Evolutionary conservation across 2,113 vertebrate species (phyloP).

Genomic region (Nycticryphes semicollaris): DNA sequence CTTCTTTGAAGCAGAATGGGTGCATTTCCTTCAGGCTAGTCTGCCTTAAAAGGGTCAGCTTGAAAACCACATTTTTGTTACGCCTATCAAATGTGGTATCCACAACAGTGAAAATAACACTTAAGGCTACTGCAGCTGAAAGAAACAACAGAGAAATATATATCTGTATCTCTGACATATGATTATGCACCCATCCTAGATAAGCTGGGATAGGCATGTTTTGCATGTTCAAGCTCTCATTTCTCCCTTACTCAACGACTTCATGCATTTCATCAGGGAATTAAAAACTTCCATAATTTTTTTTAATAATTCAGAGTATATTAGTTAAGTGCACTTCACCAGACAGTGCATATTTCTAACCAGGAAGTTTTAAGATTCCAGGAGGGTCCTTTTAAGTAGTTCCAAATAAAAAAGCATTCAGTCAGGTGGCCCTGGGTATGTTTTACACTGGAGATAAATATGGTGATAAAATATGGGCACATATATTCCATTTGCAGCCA

Average conservation of each 20-base stretch:
- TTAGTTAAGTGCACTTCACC: neutral
- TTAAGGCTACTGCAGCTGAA: constrained; percentile 36
- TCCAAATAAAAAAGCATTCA: neutral
- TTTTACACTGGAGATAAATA: neutral
- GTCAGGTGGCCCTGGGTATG: neutral
- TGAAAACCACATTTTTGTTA: constrained; percentile 56
- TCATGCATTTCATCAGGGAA: neutral
- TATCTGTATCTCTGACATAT: neutral
- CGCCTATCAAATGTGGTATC: constrained; percentile 41
- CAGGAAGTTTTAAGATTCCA: neutral
- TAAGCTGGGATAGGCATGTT: neutral
- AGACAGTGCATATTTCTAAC: neutral
- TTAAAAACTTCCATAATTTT: neutral
- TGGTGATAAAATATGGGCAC: neutral
- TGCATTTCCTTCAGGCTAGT: constrained; percentile 58
- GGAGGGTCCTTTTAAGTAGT: neutral
- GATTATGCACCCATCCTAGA: neutral
- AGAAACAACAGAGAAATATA: constrained; percentile 15
- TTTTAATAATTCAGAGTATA: neutral
- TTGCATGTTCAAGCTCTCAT: neutral
- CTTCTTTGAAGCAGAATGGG: constrained; percentile 66
- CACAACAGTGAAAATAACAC: constrained; percentile 42
- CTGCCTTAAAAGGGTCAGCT: constrained; percentile 59
- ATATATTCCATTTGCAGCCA: neutral
- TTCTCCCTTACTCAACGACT: neutral